phyloP scores from a whole-genome alignment of 2,888 invertebrate genomes.

The Stenchaetothrips biformis region DNA sequence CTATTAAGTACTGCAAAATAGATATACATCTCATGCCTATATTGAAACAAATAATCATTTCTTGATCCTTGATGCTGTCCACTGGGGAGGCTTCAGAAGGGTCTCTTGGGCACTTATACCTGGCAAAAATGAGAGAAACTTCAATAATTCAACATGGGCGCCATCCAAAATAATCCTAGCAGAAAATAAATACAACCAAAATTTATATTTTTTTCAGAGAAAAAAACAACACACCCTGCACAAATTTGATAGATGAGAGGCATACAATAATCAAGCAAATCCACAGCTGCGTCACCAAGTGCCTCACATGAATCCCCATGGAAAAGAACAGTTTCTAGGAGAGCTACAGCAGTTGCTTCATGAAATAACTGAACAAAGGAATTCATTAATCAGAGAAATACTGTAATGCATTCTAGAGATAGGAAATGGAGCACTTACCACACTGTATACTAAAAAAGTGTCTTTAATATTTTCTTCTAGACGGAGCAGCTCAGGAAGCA shows the following conservation, averaged over 20 bases:
- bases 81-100: constrained; percentile 11
- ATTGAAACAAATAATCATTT: constrained; percentile 66
- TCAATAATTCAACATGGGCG: background rate
- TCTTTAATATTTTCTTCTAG: constrained; percentile 60
- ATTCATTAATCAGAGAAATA: background rate
- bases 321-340: constrained; percentile 77
- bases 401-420: background rate
- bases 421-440: constrained; percentile 49
- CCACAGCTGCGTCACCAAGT: constrained; percentile 68
- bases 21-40: constrained; percentile 75
- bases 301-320: constrained; percentile 75
- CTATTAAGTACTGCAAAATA: constrained; percentile 66
- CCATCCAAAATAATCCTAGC: background rate
- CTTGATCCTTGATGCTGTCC: constrained; percentile 62
- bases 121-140: background rate
- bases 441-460: constrained; percentile 72
- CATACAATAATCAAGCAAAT: constrained; percentile 69
- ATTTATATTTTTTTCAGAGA: background rate
- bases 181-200: background rate
- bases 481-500: constrained; percentile 71
- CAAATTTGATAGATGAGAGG: constrained; percentile 28
- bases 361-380: constrained; percentile 58
- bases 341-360: constrained; percentile 71
- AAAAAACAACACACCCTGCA: constrained; percentile 28
- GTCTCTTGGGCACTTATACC: background rate